A percentile compares a stretch with the other conserved stretches of the same genome.
phyloP scores from a whole-genome alignment of 2,113 vertebrate species.

The Chaenocephalus aceratus region DNA sequence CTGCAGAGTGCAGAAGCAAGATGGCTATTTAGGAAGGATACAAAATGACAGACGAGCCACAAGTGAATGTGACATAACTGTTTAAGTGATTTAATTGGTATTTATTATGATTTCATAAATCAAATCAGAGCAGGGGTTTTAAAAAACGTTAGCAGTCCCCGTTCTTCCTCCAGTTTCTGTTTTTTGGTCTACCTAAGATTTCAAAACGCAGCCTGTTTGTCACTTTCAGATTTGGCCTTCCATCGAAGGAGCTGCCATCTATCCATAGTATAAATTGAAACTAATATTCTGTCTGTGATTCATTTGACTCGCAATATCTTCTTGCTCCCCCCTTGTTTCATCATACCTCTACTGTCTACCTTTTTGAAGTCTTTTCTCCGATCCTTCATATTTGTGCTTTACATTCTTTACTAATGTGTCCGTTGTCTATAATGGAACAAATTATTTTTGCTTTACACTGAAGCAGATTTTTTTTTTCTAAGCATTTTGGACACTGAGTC shows the following conservation, averaged over 20 bases:
- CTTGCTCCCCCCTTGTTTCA: neutral
- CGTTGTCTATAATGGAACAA: neutral
- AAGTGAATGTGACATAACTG: neutral
- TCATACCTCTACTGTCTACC: neutral
- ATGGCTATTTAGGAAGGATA: neutral
- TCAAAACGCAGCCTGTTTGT: conserved; percentile 9
- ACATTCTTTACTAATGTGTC: neutral
- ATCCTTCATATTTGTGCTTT: neutral
- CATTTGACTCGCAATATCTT: conserved; percentile 2
- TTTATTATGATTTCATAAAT: neutral
- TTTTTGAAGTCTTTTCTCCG: conserved; percentile 7
- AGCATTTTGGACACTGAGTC: conserved; percentile 20
- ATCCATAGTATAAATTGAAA: conserved; percentile 6
- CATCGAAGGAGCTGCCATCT: conserved; percentile 14
- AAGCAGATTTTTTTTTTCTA: conserved; percentile 4
- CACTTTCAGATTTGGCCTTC: neutral
- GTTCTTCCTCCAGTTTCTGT: neutral
- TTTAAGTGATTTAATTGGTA: neutral
- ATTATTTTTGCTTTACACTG: neutral
- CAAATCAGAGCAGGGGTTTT: neutral
- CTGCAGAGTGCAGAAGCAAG: neutral
- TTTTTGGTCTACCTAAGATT: neutral
- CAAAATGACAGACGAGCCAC: neutral
- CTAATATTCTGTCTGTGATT: conserved; percentile 48
- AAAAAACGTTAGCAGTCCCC: too few species aligned